A percentile compares a stretch with the other conserved stretches of the same genome.
Conservation (phyloP, 1,140 invertebrate species). For the Hyposmocoma kahamanoa region DNA sequence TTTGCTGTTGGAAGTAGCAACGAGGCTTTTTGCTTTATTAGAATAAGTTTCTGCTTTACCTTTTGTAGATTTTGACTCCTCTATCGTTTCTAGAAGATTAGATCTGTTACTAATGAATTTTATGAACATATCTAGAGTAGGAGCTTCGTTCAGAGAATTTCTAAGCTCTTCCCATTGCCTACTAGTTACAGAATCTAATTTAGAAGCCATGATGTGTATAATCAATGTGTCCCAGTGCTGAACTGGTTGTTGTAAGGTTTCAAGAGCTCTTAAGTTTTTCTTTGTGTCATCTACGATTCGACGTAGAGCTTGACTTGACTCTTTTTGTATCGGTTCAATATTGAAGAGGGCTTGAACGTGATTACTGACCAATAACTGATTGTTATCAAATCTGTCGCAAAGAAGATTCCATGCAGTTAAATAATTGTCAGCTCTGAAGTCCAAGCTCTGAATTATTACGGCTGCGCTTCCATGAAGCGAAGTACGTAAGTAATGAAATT, state of each 20-base stretch:
- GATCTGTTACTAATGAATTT: slow-evolving; percentile 4
- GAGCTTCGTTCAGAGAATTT: not conserved
- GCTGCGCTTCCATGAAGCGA: slow-evolving; percentile 5
- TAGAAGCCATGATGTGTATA: slow-evolving; percentile 4
- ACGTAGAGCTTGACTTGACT: slow-evolving; percentile 1
- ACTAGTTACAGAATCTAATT: slow-evolving; percentile 3
- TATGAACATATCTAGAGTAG: not conserved
- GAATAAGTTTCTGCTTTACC: not conserved
- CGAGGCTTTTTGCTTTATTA: not conserved
- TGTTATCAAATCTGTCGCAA: slow-evolving; percentile 7
- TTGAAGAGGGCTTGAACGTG: slow-evolving; percentile 4
- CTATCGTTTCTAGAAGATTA: slow-evolving; percentile 4
- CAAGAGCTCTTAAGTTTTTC: slow-evolving; percentile 6
- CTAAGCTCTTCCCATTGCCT: slow-evolving; percentile 5
- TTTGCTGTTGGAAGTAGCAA: not conserved
- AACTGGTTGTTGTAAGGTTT: not conserved
- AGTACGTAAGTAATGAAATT: slow-evolving; percentile 2
- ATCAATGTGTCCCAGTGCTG: slow-evolving; percentile 3
- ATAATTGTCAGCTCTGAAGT: slow-evolving; percentile 7
- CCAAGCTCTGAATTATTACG: not conserved
- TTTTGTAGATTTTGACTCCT: not conserved
- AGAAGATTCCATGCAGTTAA: slow-evolving; percentile 2
- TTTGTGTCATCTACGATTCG: slow-evolving; percentile 3
- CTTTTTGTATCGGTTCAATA: not conserved
- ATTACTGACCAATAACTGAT: slow-evolving; percentile 1